Evolutionary conservation across 1,140 invertebrate species (phyloP).

Genomic region (Hirudo medicinalis): DNA sequence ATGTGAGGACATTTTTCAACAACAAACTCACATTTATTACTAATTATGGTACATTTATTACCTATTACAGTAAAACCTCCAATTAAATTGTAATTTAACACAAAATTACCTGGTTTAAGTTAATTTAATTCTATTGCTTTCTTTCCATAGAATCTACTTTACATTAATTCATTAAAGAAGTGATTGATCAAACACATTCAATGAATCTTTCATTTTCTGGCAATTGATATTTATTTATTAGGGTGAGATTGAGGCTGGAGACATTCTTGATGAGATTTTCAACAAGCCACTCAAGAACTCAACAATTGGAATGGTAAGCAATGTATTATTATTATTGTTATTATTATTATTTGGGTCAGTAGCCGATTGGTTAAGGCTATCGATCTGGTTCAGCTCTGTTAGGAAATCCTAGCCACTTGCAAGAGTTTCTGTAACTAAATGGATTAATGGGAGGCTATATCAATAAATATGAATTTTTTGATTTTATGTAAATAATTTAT

Average conservation of each 20-base stretch:
- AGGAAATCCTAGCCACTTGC: too few species aligned
- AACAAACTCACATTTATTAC: background rate
- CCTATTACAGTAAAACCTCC: background rate
- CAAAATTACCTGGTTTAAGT: background rate
- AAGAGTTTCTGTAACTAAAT: too few species aligned
- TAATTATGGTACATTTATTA: background rate
- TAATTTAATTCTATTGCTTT: background rate
- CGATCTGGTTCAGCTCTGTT: too few species aligned
- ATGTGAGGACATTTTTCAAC: slow-evolving; percentile 11
- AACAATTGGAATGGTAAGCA: slow-evolving; percentile 29
- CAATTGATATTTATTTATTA: slow-evolving; percentile 34
- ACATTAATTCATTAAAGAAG: background rate
- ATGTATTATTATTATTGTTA: background rate
- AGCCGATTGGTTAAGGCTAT: too few species aligned
- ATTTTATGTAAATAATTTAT: too few species aligned
- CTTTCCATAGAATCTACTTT: background rate
- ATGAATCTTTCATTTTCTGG: background rate
- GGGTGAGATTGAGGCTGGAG: slow-evolving; percentile 49
- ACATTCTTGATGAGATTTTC: slow-evolving; percentile 53
- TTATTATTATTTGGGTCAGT: too few species aligned
- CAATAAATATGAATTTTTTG: too few species aligned
- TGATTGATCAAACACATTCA: background rate
- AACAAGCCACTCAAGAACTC: slow-evolving; percentile 39
- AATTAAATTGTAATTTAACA: background rate
- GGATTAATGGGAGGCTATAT: too few species aligned